Base-by-base conservation (phyloP, 1,140 invertebrate genomes). In the Hylaeus volcanicus region DNA sequence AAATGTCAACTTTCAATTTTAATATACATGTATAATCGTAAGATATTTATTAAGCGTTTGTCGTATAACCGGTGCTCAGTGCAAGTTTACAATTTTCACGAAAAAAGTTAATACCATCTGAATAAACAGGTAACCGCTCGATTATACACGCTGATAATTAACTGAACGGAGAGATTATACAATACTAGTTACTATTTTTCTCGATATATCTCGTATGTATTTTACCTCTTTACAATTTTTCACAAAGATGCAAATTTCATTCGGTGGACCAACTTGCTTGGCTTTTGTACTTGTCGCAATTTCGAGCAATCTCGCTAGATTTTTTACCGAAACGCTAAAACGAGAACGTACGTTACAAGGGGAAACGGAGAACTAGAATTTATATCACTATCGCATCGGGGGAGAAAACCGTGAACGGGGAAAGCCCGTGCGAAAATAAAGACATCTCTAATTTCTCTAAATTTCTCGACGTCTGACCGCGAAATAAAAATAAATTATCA, bases 141-240 rank as follows among this genome's bases (percentile, higher is more conserved):
- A 39, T 41, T 51, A 43, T 15, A 56, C 11, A 58, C 5, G 68
- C 5, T 12, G 5, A 4, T 15, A 43, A 55, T 14, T 48, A 63
- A 26, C 6, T 15, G n/a, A 2, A 1, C 2, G 41, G 60, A 48
- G 3, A 5, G 45, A 1, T 9, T 9, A 48, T 1, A 26, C 1
- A 48, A 66, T 66, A 51, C 8, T 11, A 53, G 8, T 4, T 3
- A 48, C 48, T 37, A 68, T 51, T 68, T 68, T 53, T 68, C 65
- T 68, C 65, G 45, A 48, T 41, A 11, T 1, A 39, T 4, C 5
- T 11, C 9, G 43, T 45, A 8, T 26, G 26, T 26, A 48, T 11
- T 72, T 65, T 12, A 58, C 43, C 11, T 48, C 70, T 74, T 58
- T 79, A 74, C 70, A 66, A 79, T 66, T 79, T 79, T 66, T 56